Conservation (phyloP, 1,140 invertebrate genomes). For the Diuraphis noxia region DNA sequence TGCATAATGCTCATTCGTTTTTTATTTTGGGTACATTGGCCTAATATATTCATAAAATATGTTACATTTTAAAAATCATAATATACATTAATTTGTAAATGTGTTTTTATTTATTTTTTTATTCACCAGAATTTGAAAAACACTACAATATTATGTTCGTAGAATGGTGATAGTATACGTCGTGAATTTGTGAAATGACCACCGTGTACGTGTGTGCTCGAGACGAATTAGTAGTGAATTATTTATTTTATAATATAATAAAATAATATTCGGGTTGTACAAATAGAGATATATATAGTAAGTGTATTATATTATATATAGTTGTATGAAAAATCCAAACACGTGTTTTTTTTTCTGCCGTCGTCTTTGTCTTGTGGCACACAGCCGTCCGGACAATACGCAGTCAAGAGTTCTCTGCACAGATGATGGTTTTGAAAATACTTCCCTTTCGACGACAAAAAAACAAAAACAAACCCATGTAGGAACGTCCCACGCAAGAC, state of each 20-base stretch:
- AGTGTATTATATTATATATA: not conserved
- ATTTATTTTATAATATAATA: not conserved
- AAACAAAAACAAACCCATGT: slow-evolving; percentile 25
- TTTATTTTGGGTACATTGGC: not conserved
- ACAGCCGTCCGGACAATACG: not conserved
- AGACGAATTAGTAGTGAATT: not conserved
- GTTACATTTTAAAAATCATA: not conserved
- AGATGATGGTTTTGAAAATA: not conserved
- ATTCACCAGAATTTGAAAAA: not conserved
- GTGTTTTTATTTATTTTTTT: not conserved
- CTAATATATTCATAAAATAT: not conserved
- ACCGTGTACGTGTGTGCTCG: not conserved
- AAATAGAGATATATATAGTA: not conserved
- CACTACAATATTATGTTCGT: not conserved
- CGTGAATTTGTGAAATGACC: not conserved
- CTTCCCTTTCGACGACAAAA: slow-evolving; percentile 15
- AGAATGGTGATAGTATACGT: not conserved
- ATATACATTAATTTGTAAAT: not conserved
- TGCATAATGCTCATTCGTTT: not conserved
- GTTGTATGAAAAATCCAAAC: not conserved
- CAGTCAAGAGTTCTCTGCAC: not conserved
- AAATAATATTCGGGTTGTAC: slow-evolving; percentile 20
- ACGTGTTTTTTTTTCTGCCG: not conserved
- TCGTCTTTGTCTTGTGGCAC: not conserved
- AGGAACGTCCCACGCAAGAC: slow-evolving; percentile 7